Conservation (phyloP, 2,113 vertebrate species). For the Calonectris borealis region DNA sequence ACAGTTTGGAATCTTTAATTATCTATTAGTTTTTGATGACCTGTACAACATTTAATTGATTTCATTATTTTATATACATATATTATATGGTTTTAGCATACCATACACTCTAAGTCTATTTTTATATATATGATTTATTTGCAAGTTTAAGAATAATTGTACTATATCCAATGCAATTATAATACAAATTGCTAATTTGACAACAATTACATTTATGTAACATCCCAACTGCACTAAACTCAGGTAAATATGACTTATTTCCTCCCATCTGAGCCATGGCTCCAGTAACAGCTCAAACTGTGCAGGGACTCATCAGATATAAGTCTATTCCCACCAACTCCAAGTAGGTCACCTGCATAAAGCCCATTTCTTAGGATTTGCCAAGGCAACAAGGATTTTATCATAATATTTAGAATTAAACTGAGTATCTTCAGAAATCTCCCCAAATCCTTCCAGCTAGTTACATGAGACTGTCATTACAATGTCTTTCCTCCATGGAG, state of each 20-base stretch:
- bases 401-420: constrained; percentile 11
- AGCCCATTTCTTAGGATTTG: background rate
- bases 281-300: background rate
- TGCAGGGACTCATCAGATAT: background rate
- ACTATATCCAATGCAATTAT: background rate
- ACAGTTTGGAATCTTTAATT: background rate
- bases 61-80: background rate
- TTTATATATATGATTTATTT: background rate
- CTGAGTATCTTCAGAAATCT: background rate
- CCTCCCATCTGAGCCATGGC: background rate
- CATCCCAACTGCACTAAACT: background rate
- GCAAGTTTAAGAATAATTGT: background rate
- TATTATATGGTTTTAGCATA: background rate
- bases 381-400: constrained; percentile 4
- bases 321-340: background rate
- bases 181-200: background rate
- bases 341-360: background rate
- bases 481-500: background rate
- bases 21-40: background rate
- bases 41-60: background rate
- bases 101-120: background rate
- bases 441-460: background rate
- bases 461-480: background rate
- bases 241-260: background rate
- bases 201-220: background rate